Conservation (phyloP, 2,797 vertebrate genomes). For the Hoplostethus mediterraneus region DNA sequence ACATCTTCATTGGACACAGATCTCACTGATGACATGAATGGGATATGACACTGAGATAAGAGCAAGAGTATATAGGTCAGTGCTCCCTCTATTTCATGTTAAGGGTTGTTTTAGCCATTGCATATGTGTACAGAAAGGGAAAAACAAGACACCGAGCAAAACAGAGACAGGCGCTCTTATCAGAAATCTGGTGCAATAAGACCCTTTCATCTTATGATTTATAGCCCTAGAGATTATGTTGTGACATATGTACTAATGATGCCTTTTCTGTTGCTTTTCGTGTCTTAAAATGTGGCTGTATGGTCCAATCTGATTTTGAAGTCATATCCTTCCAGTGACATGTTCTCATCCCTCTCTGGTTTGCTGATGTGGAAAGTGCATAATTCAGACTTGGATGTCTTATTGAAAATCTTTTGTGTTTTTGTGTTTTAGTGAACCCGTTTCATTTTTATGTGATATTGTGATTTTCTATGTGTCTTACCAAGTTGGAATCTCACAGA, state of each 20-base stretch:
- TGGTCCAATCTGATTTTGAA: constrained; percentile 15
- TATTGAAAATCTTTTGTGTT: not conserved
- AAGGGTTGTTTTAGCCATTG: constrained; percentile 9
- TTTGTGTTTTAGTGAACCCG: constrained; percentile 42
- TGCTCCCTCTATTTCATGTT: not conserved
- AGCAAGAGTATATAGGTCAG: not conserved
- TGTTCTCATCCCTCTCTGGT: constrained; percentile 18
- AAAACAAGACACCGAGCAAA: constrained; percentile 20
- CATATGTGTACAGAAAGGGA: constrained; percentile 41
- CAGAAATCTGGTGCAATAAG: constrained; percentile 32
- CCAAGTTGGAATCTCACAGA: constrained; percentile 23
- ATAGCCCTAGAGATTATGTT: constrained; percentile 13
- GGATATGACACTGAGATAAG: not conserved
- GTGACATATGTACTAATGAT: constrained; percentile 1
- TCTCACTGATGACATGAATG: not conserved
- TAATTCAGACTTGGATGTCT: constrained; percentile 32
- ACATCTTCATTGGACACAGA: not conserved
- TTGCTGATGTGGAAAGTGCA: constrained; percentile 36
- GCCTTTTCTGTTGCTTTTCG: constrained; percentile 22
- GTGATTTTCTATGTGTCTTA: constrained; percentile 48
- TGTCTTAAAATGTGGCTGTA: constrained; percentile 21
- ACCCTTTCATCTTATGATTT: constrained; percentile 16
- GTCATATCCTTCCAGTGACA: not conserved
- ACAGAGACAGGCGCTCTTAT: constrained; percentile 14
- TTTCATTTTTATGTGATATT: constrained; percentile 53